These are phyloP conservation scores for Amitus sp. DNA, from an alignment of 2,888 invertebrate species.

Conservation along the genomic window DNA sequence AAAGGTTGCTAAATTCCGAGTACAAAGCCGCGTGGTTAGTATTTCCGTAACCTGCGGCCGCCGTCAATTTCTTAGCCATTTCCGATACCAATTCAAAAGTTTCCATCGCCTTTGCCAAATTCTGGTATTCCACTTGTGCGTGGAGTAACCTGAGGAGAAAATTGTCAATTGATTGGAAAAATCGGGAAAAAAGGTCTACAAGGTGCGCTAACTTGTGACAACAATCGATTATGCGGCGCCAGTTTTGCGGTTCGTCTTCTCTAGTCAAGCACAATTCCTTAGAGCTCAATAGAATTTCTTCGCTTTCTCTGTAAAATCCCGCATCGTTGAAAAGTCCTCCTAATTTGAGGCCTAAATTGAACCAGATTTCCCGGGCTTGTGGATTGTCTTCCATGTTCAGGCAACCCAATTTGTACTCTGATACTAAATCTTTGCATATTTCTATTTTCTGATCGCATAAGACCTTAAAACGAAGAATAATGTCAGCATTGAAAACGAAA, in stretches of 20 bases:
- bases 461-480: constrained; percentile 66
- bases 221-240: constrained; percentile 81
- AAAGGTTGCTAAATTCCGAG: constrained; percentile 84
- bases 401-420: constrained; percentile 54
- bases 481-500: too few species aligned
- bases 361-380: constrained; percentile 47
- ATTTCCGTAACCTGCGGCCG: constrained; percentile 52
- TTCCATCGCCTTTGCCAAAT: constrained; percentile 79
- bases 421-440: constrained; percentile 67
- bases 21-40: constrained; percentile 75
- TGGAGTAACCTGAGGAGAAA: constrained; percentile 75
- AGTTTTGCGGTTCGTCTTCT: constrained; percentile 69
- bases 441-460: constrained; percentile 74
- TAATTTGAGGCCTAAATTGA: constrained; percentile 57
- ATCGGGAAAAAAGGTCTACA: background rate
- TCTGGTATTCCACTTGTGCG: constrained; percentile 84
- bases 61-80: constrained; percentile 68
- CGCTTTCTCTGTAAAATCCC: constrained; percentile 86
- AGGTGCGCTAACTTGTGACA: constrained; percentile 77
- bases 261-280: constrained; percentile 72
- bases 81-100: constrained; percentile 73
- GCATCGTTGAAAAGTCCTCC: constrained; percentile 88
- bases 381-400: constrained; percentile 43
- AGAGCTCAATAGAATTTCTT: constrained; percentile 76
- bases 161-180: constrained; percentile 42